A percentile compares a stretch with the other conserved stretches of the same genome.
Evolutionary conservation across 2,888 invertebrate species (phyloP).

Genomic region (Ephialtes manifestator): DNA sequence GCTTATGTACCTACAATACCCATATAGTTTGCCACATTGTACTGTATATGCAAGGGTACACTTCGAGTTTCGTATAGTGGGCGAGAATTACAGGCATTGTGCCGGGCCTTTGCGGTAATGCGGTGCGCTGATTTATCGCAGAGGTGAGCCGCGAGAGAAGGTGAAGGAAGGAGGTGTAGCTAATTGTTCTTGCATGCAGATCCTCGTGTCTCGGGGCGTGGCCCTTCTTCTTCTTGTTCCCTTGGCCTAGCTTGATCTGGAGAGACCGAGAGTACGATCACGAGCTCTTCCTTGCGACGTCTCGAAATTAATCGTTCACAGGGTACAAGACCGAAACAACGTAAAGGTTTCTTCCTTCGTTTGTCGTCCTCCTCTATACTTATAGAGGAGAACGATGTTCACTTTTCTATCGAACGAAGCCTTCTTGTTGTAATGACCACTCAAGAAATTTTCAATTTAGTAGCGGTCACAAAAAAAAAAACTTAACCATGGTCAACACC

Average conservation of each 20-base stretch:
- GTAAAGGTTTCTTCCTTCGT: neutral
- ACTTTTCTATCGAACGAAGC: neutral
- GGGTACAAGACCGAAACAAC: neutral
- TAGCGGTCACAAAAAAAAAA: constrained; percentile 26
- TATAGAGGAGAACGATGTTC: neutral
- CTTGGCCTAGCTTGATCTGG: constrained; percentile 39
- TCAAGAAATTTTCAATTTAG: constrained; percentile 47
- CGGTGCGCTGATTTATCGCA: constrained; percentile 83
- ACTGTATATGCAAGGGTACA: constrained; percentile 27
- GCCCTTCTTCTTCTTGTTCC: constrained; percentile 64
- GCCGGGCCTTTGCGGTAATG: constrained; percentile 82
- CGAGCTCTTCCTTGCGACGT: constrained; percentile 72
- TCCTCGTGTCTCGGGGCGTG: constrained; percentile 69
- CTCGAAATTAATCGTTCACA: constrained; percentile 80
- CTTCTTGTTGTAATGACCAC: constrained; percentile 23
- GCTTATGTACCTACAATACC: constrained; percentile 26
- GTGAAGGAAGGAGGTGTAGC: constrained; percentile 80
- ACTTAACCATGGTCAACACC: constrained; percentile 33
- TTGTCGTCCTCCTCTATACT: neutral
- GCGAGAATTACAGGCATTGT: constrained; percentile 84
- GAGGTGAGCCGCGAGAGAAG: constrained; percentile 80
- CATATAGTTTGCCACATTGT: neutral
- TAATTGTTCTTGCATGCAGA: constrained; percentile 84
- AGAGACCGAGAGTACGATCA: constrained; percentile 51
- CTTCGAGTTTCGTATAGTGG: constrained; percentile 75